These are phyloP conservation scores for Ptychobarbus kaznakovi DNA, from an alignment of 2,797 vertebrate genomes.

Conservation along the genomic window DNA sequence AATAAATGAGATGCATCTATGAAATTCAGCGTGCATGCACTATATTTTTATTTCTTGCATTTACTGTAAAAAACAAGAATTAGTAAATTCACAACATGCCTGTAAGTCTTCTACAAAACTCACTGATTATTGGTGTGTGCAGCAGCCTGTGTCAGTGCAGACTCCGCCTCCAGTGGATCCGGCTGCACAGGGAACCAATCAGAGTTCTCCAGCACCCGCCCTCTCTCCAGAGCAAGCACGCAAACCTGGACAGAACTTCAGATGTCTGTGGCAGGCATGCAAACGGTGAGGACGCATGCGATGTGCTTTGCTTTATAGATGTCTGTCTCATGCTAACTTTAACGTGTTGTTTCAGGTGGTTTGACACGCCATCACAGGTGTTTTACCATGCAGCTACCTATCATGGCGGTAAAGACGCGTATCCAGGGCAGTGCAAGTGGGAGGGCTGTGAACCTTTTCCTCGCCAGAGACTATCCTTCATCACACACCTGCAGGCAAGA, in stretches of 20 bases:
- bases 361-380: conserved; percentile 95
- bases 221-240: conserved; percentile 84
- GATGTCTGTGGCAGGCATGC: conserved; percentile 98
- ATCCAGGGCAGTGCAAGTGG: conserved; percentile 95
- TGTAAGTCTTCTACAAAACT: neutral
- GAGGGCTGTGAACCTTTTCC: conserved; percentile 97
- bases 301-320: neutral
- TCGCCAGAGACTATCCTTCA: conserved; percentile 96
- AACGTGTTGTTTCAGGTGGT: conserved; percentile 84
- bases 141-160: conserved; percentile 54
- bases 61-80: neutral
- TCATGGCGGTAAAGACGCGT: conserved; percentile 94
- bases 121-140: neutral
- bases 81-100: neutral
- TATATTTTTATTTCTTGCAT: neutral
- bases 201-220: conserved; percentile 77
- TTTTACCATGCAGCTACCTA: conserved; percentile 97
- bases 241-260: conserved; percentile 98
- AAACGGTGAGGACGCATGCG: conserved; percentile 85
- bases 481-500: conserved; percentile 95
- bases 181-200: conserved; percentile 78
- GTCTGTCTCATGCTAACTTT: neutral
- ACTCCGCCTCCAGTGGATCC: conserved; percentile 77
- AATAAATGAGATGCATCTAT: neutral
- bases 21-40: neutral